Base-by-base conservation (phyloP, 2,888 invertebrate genomes). In the Rhyacophila evoluta region DNA sequence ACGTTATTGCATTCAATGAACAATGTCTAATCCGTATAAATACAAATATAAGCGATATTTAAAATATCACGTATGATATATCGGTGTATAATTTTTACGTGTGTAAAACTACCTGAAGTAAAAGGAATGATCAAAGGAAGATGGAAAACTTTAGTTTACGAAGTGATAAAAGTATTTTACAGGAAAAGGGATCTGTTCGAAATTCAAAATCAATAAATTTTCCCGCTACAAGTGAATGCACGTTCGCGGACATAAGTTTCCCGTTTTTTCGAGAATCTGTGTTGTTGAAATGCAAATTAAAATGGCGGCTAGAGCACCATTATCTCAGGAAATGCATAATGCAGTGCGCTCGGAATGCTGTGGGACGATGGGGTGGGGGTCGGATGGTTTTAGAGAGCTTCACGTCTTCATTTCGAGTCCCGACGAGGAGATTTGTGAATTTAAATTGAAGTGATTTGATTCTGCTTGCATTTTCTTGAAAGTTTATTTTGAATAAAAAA, bases 281-380 rank as follows among this genome's bases (percentile, higher is more conserved):
- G 55, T 55, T 33, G 69, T 69, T 69, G 69, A 69, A 69, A 69
- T 69, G 69, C 69, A 69, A 69, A 69, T 69, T 69, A 28, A 69
- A 69, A 69, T 69, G 69, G 69, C 11, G 69, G 69, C 27, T 29
- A 8, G 27, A 69, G 69, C 15, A n/a, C 36, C 72, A 33, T 37
- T 41, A 28, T 28, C 73, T 27, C 25, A 39, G 73, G 73, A 41
- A 73, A 73, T 73, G 41, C 73, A 41, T 73, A 73, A 73, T 73
- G 73, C 73, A 73, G 29, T 39, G n/a, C 5, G 41, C 28, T 8
- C 15, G 73, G 29, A 29, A 55, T 38, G 27, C 19, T 73, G 41
- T 41, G 38, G 12, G 12, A 8, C 28, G 15, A 19, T 55, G 19
- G 55, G 19, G 55, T 25, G 55, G 19, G 55, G 25, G 55, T 19